phyloP scores from a whole-genome alignment of 2,888 invertebrate genomes.

The Sycophila texana region DNA sequence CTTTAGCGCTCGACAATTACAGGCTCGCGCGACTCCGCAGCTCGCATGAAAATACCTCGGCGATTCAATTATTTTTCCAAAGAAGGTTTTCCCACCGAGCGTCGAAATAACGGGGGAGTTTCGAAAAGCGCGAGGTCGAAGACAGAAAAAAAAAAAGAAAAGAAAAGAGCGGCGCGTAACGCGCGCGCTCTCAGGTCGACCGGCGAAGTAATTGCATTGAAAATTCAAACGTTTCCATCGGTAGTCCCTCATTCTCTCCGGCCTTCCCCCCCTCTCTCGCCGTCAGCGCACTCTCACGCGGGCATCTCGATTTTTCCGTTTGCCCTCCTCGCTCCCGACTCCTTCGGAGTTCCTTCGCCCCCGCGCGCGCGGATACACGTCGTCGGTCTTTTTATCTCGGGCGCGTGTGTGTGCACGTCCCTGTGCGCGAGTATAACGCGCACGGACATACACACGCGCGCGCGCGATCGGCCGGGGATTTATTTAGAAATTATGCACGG shows the following conservation, averaged over 20 bases:
- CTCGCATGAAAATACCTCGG: neutral
- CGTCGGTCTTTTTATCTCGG: conserved; percentile 50
- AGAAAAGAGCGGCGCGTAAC: no score
- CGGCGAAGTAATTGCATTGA: conserved; percentile 8
- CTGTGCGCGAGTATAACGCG: neutral
- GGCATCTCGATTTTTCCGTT: conserved; percentile 54
- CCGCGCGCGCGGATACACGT: conserved; percentile 45
- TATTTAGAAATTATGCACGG: conserved; percentile 56
- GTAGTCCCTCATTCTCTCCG: conserved; percentile 30
- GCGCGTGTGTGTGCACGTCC: neutral
- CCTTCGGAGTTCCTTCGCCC: conserved; percentile 55
- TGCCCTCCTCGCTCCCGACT: conserved; percentile 39
- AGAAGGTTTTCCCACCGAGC: neutral
- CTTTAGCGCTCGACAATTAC: no score
- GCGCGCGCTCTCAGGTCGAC: neutral
- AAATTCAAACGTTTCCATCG: conserved; percentile 46
- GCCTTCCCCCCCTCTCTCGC: conserved; percentile 1
- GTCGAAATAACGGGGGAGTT: no score
- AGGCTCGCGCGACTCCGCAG: no score
- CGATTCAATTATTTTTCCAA: conserved; percentile 1
- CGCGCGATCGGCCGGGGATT: conserved; percentile 48
- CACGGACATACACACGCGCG: neutral
- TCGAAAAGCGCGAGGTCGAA: no score
- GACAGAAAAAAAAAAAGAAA: no score
- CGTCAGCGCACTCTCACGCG: conserved; percentile 13